Base-by-base conservation (phyloP, 2,113 vertebrate species). In the Tetrao urogallus region DNA sequence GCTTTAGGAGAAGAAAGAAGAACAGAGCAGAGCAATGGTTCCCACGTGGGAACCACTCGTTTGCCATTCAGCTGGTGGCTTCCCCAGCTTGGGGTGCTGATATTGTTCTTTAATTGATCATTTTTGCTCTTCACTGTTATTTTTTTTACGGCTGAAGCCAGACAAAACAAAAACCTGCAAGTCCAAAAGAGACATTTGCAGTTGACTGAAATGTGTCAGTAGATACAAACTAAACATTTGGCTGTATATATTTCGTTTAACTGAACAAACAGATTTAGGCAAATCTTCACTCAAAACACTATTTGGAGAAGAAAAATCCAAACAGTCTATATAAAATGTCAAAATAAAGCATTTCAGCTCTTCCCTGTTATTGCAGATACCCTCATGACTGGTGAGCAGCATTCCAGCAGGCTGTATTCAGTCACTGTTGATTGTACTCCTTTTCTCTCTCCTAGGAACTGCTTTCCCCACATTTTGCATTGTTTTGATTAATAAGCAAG, bases 401-500 rank as follows among this genome's bases (percentile, higher is more conserved):
- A 60, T 74, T 81, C 76, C 61, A 83, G 42, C 3, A 36, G 82
- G 24, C 82, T 78, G 30, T 6, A 43, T 61, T 89, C 56, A 85
- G 43, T 88, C 67, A 47, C 38, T 56, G 56, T 47, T 74, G 82
- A 77, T 11, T 58, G 24, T 7, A 67, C 88, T 82, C 85, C 3
- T 42, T 56, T 63, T 87, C 80, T 89, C 64, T 1, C 64, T 1
- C 16, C 56, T 28, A 30, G 75, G 82, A 82, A 74, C 40, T 80
- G 45, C 64, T 86, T 88, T 81, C 65, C 18, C 11, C 60, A 88
- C 47, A 64, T 94, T 93, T 94, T 77, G 79, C 38, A 64, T 94
- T 85, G 56, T 93, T 94, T 86, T 91, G 82, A 92, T 92, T 94
- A 94, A 92, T 54, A 93, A 84, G 77, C 77, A 61, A 81, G 63